Conservation (phyloP, 1,140 invertebrate species). For the Papilio xuthus region DNA sequence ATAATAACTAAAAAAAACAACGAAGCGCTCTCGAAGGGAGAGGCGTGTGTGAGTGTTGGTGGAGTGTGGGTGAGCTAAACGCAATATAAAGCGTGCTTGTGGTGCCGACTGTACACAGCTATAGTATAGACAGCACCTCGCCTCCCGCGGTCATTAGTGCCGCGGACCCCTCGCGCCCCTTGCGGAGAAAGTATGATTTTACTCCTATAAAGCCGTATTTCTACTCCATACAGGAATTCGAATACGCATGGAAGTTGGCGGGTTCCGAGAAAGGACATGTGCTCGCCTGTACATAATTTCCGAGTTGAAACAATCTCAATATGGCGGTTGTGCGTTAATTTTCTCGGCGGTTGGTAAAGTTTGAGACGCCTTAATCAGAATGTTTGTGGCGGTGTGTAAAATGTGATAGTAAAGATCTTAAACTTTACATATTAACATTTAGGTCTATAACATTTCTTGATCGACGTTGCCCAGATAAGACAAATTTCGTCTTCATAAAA, state of each 20-base stretch:
- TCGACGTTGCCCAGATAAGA: background rate
- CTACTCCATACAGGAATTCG: slow-evolving; percentile 81
- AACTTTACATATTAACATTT: slow-evolving; percentile 17
- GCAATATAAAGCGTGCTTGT: slow-evolving; percentile 80
- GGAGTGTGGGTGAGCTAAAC: slow-evolving; percentile 76
- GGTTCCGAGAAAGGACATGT: slow-evolving; percentile 75
- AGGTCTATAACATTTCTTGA: background rate
- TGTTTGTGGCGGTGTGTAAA: slow-evolving; percentile 38
- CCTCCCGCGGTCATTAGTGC: slow-evolving; percentile 79
- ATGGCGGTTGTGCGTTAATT: slow-evolving; percentile 71
- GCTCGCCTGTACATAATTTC: slow-evolving; percentile 75
- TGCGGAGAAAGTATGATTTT: slow-evolving; percentile 80
- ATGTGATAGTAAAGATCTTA: slow-evolving; percentile 39
- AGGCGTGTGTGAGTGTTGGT: slow-evolving; percentile 60
- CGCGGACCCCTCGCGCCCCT: slow-evolving; percentile 62
- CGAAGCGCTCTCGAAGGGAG: slow-evolving; percentile 49
- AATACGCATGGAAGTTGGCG: slow-evolving; percentile 75
- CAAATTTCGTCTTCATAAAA: background rate
- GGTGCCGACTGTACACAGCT: slow-evolving; percentile 68
- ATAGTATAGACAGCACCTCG: slow-evolving; percentile 64
- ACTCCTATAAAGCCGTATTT: slow-evolving; percentile 81
- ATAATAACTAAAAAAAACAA: slow-evolving; percentile 73
- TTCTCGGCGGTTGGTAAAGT: slow-evolving; percentile 52
- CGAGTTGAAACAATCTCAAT: slow-evolving; percentile 76
- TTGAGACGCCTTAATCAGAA: slow-evolving; percentile 35